Base-by-base conservation (phyloP, 1,140 invertebrate species). In the Drosophila lini region DNA sequence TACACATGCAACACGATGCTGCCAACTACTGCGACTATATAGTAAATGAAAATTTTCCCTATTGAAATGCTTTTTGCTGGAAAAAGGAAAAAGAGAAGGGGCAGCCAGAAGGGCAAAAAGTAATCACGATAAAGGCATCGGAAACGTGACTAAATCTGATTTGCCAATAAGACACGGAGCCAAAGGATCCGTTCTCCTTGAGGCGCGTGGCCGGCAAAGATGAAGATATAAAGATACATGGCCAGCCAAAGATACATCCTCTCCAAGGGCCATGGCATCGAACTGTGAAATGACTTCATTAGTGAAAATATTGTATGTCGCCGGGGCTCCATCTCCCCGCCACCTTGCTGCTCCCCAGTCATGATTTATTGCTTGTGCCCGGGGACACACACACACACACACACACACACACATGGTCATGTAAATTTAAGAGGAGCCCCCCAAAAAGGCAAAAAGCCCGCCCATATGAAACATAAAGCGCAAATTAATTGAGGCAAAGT, bases 211-310 rank as follows among this genome's bases (percentile, higher is more conserved):
- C 74, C 68, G 45, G 80, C 78, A 68, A 80, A 89, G 84, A 84
- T 88, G 69, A 89, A 80, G 84, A 83, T 68, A 88, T 68, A 84
- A 81, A 78, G 71, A 80, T 77, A 68, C 64, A 63, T 52, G 36
- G 63, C 53, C 41, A 40, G 40, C 53, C 55, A 58, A 10, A 15
- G 50, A 53, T 56, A 59, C 50, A 71, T 78, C 38, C 42, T 68
- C 53, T 38, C 7, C 19, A 34, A 55, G 36, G 52, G 52, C 38
- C 16, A 52, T 80, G 67, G 74, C 84, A 89, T 89, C 80, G 84
- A 89, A 84, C 84, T 89, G 85, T 84, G 84, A 89, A 89, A 89
- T 89, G 84, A 89, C 85, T 89, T 89, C 84, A 89, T 90, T 89
- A 90, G 85, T 81, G 81, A 71, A 88, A 90, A 89, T 89, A 89